Percentiles rank a stretch among this genome's conserved stretches.
Evolutionary conservation across 1,140 invertebrate genomes (phyloP).

Genomic region (Ephestia elutella): DNA sequence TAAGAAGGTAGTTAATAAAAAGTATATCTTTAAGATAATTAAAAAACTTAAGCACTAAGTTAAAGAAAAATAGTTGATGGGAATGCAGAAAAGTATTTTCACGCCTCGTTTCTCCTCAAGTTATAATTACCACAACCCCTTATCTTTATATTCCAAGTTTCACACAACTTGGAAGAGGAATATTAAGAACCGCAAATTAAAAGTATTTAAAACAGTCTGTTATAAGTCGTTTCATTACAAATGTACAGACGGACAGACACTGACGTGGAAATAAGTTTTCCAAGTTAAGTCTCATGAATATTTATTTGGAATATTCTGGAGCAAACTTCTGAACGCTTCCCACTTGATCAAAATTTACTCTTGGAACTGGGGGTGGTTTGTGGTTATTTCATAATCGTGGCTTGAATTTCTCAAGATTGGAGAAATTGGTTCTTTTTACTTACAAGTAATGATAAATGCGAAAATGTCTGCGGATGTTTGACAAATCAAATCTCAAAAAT

Average conservation of each 20-base stretch:
- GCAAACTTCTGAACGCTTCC: slow-evolving; percentile 60
- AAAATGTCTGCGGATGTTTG: too few relatives aligned
- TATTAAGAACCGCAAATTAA: slow-evolving; percentile 31
- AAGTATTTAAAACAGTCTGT: slow-evolving; percentile 40
- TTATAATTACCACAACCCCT: slow-evolving; percentile 10
- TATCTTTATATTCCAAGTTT: slow-evolving; percentile 14
- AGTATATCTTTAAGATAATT: too few relatives aligned
- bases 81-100: not conserved
- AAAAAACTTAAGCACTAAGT: too few relatives aligned
- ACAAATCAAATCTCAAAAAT: too few relatives aligned
- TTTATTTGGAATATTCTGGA: slow-evolving; percentile 52
- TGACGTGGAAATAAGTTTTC: slow-evolving; percentile 60
- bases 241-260: slow-evolving; percentile 48
- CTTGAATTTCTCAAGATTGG: not conserved
- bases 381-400: not conserved
- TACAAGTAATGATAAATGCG: too few relatives aligned
- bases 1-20: too few relatives aligned
- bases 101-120: not conserved
- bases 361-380: slow-evolving; percentile 32
- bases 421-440: too few relatives aligned
- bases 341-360: slow-evolving; percentile 65
- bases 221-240: slow-evolving; percentile 52
- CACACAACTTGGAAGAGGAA: slow-evolving; percentile 13
- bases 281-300: slow-evolving; percentile 64
- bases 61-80: too few relatives aligned